A percentile compares a stretch with the other conserved stretches of the same genome.
Evolutionary conservation across 2,797 vertebrate genomes (phyloP).

Genomic region (Leptatherina wallacei): DNA sequence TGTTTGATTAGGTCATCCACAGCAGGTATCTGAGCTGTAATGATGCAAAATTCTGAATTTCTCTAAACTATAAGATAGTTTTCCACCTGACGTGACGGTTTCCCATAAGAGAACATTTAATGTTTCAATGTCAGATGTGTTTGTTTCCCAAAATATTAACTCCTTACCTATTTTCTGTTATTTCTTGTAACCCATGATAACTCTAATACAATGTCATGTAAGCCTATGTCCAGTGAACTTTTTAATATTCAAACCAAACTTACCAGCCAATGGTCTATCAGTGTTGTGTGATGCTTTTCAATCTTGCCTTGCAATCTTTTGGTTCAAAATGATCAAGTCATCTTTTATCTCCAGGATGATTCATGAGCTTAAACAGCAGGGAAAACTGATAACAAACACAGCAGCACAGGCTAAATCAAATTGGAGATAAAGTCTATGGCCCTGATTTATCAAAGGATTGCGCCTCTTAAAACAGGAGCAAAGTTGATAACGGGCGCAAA

Average conservation of each 20-base stretch:
- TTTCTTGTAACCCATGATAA: not conserved
- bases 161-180: not conserved
- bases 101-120: not conserved
- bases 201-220: not conserved
- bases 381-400: not conserved
- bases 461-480: too few relatives aligned
- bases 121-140: not conserved
- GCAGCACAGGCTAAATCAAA: not conserved
- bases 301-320: not conserved
- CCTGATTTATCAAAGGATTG: too few relatives aligned
- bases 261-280: not conserved
- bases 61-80: not conserved
- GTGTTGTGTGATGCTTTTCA: not conserved
- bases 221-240: not conserved
- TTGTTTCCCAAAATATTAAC: not conserved
- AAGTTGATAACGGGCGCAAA: too few relatives aligned
- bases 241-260: not conserved
- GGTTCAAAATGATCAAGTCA: not conserved
- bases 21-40: too few relatives aligned
- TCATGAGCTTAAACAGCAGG: not conserved
- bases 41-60: too few relatives aligned
- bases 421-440: not conserved
- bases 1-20: too few relatives aligned
- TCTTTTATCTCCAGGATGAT: not conserved
- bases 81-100: not conserved